Conservation (phyloP, 2,113 vertebrate genomes). For the Onychostruthus taczanowskii region DNA sequence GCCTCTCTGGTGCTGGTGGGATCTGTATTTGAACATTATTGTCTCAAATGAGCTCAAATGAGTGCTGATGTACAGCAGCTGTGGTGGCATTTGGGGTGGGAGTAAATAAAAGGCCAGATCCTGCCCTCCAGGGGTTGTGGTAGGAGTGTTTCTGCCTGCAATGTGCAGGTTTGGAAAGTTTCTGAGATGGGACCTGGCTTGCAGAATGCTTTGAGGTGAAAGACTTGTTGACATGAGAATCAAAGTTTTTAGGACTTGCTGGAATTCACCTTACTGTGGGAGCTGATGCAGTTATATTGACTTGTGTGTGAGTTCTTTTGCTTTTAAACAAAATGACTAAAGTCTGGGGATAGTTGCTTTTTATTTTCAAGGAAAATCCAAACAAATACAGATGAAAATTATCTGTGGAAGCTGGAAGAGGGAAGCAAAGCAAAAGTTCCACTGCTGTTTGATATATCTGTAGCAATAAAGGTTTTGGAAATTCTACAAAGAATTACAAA, state of each 20-base stretch:
- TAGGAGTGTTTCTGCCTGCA: neutral
- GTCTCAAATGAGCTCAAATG: neutral
- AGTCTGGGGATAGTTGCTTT: neutral
- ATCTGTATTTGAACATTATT: neutral
- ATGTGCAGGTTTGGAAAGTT: neutral
- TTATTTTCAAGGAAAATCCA: neutral
- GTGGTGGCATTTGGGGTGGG: neutral
- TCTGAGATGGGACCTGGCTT: neutral
- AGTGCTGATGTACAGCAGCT: neutral
- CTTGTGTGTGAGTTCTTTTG: neutral
- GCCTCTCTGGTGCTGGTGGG: neutral
- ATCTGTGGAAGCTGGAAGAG: neutral
- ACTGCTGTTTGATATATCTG: neutral
- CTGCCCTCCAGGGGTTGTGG: neutral
- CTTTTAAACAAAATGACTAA: neutral
- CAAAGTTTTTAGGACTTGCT: neutral
- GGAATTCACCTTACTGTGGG: neutral
- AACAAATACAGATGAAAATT: neutral
- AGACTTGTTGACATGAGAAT: fast-evolving
- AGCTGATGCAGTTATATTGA: neutral
- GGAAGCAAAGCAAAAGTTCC: neutral
- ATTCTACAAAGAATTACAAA: neutral
- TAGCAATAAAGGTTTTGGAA: neutral
- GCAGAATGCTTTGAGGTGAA: neutral
- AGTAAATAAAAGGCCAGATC: neutral